Evolutionary conservation across 2,797 vertebrate species (phyloP).

Genomic region (Danio tinwini): DNA sequence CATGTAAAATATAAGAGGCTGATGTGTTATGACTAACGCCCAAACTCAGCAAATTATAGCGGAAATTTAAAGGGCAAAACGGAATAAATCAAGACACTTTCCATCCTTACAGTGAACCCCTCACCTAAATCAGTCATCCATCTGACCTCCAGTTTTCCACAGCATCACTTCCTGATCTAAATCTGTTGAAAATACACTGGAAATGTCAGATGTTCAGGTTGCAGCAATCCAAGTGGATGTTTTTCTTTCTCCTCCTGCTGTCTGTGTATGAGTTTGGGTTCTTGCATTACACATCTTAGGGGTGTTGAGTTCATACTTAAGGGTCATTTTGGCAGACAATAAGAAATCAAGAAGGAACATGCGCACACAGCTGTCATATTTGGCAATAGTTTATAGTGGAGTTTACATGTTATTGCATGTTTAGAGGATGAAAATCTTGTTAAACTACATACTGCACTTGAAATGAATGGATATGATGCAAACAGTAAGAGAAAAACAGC

Average conservation of each 20-base stretch:
- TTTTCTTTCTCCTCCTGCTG: background rate
- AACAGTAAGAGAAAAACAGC: background rate
- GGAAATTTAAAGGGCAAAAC: slow-evolving; percentile 19
- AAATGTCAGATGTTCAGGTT: slow-evolving; percentile 18
- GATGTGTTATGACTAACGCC: slow-evolving; percentile 23
- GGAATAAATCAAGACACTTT: background rate
- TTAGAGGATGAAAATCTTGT: slow-evolving; percentile 57
- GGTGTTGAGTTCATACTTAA: background rate
- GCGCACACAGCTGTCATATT: slow-evolving; percentile 23
- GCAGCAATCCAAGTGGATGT: background rate
- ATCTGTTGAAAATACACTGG: background rate
- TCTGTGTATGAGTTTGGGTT: background rate
- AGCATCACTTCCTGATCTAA: slow-evolving; percentile 5
- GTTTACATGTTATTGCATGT: slow-evolving; percentile 64
- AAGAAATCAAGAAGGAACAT: background rate
- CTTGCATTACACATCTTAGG: slow-evolving; percentile 4
- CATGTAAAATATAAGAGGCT: slow-evolving; percentile 35
- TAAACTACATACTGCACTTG: slow-evolving; percentile 34
- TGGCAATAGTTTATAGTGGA: slow-evolving; percentile 57
- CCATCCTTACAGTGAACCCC: background rate
- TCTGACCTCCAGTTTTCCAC: slow-evolving; percentile 9
- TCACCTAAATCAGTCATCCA: background rate
- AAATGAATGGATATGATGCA: slow-evolving; percentile 13
- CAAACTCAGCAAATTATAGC: slow-evolving; percentile 17
- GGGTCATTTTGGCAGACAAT: background rate